phyloP scores from a whole-genome alignment of 2,113 vertebrate genomes.

The Patagioenas fasciata region DNA sequence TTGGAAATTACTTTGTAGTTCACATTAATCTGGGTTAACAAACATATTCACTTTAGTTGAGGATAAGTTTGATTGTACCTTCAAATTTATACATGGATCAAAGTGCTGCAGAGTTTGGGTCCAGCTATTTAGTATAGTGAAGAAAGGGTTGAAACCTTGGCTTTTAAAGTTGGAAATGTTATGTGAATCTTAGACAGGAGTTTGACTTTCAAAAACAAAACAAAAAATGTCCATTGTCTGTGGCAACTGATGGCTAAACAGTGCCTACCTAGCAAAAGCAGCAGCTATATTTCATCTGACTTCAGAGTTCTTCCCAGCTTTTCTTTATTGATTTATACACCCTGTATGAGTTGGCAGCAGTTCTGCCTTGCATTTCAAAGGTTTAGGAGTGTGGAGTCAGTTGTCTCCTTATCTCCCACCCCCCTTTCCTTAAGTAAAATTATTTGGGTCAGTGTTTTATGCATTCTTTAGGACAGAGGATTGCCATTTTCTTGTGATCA shows the following conservation, averaged over 20 bases:
- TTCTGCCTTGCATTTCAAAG: neutral
- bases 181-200: neutral
- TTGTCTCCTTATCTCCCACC: neutral
- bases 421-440: neutral
- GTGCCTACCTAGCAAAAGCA: neutral
- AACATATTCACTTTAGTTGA: neutral
- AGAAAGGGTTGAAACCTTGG: neutral
- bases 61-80: neutral
- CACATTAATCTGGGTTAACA: neutral
- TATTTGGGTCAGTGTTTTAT: neutral
- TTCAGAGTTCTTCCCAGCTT: neutral
- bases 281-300: neutral
- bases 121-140: neutral
- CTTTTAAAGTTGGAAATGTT: neutral
- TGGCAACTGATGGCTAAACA: neutral
- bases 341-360: neutral
- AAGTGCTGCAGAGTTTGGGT: neutral
- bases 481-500: neutral
- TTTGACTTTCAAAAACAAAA: neutral
- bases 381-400: neutral
- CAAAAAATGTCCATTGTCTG: neutral
- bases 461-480: neutral
- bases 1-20: neutral
- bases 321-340: neutral
- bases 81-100: accelerated